phyloP scores from a whole-genome alignment of 2,113 vertebrate genomes.

The Hyla sarda region DNA sequence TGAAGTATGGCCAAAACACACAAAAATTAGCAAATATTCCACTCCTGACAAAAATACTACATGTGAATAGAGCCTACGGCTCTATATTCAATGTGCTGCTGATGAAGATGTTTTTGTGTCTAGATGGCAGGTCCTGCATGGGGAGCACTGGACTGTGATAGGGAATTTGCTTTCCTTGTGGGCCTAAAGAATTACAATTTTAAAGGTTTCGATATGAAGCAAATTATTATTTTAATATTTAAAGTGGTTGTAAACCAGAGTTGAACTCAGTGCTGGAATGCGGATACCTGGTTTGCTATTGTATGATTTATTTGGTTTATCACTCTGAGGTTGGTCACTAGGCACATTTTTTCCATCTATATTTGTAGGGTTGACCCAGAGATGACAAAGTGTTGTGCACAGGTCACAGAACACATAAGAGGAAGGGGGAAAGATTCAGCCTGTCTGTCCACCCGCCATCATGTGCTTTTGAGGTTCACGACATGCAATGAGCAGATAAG shows the following conservation, averaged over 20 bases:
- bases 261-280: neutral
- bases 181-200: neutral
- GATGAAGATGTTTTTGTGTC: too few species aligned
- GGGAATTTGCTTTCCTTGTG: neutral
- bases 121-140: neutral
- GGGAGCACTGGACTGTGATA: neutral
- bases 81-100: too few species aligned
- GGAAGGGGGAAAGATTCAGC: neutral
- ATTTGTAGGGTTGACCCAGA: neutral
- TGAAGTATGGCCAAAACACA: too few species aligned
- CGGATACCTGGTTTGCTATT: neutral
- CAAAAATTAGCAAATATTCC: too few species aligned
- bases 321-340: neutral
- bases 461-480: neutral
- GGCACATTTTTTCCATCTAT: neutral
- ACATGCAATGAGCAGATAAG: constrained; percentile 8
- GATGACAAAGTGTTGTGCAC: neutral
- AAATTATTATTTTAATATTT: neutral
- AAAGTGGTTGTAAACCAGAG: neutral
- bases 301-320: neutral
- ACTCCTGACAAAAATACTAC: too few species aligned
- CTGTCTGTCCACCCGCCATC: neutral
- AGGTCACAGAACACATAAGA: constrained; percentile 23
- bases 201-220: neutral
- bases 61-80: too few species aligned